These are phyloP conservation scores for Phyto melanocephala DNA, from an alignment of 2,888 invertebrate species.

Conservation along the genomic window DNA sequence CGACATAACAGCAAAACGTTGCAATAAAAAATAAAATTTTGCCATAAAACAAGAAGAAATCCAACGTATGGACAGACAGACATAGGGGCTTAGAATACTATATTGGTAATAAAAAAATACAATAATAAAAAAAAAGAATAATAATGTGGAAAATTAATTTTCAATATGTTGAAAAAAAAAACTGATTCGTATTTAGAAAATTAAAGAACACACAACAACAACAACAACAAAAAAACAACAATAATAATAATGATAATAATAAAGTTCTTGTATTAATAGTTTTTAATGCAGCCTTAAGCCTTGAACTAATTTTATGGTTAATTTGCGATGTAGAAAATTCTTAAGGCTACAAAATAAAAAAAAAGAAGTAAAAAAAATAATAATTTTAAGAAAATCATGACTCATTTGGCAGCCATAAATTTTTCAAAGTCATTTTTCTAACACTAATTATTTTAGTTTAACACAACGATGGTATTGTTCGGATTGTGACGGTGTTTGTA, in stretches of 20 bases:
- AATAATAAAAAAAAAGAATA: constrained; percentile 24
- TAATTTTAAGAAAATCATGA: constrained; percentile 11
- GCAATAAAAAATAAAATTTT: not conserved
- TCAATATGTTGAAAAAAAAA: constrained; percentile 34
- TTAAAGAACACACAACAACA: too few relatives aligned
- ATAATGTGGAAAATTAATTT: constrained; percentile 61
- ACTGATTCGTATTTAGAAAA: constrained; percentile 12
- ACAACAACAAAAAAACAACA: too few relatives aligned
- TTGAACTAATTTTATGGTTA: constrained; percentile 58
- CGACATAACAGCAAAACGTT: too few relatives aligned
- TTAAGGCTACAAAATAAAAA: not conserved
- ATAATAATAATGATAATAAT: constrained; percentile 21
- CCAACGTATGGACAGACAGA: not conserved
- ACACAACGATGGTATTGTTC: too few relatives aligned
- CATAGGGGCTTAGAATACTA: not conserved
- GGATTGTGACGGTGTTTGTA: too few relatives aligned
- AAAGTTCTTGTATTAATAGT: not conserved
- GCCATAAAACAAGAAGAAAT: constrained; percentile 21
- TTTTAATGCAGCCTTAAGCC: constrained; percentile 28
- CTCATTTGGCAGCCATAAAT: constrained; percentile 15
- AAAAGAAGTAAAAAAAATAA: constrained; percentile 13
- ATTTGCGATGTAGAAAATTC: constrained; percentile 5
- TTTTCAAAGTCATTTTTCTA: constrained; percentile 11
- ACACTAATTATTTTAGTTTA: not conserved
- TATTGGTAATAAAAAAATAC: constrained; percentile 3